These are phyloP conservation scores for Pedicia rivosa DNA, from an alignment of 2,888 invertebrate species.

Conservation along the genomic window DNA sequence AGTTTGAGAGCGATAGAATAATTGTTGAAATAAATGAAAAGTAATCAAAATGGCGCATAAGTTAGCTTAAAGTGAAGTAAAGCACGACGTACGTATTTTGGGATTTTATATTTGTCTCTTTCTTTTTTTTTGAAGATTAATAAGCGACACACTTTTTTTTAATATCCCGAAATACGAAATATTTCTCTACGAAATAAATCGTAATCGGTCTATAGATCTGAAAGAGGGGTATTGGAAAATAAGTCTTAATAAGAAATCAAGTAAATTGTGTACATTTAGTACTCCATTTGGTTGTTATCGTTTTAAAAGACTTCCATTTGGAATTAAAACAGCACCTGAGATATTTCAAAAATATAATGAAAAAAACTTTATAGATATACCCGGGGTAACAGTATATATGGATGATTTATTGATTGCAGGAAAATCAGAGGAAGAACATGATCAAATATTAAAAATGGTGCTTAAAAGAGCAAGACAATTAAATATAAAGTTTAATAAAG, in stretches of 20 bases:
- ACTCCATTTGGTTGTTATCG: constrained; percentile 10
- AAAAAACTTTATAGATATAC: constrained; percentile 13
- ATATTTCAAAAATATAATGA: constrained; percentile 12
- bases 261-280: constrained; percentile 18
- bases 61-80: too few species aligned
- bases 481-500: constrained; percentile 18
- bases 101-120: too few species aligned
- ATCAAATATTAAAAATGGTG: constrained; percentile 14
- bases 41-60: too few species aligned
- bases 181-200: too few species aligned
- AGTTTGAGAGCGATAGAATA: too few species aligned
- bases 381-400: constrained; percentile 18
- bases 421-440: constrained; percentile 12
- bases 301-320: constrained; percentile 14
- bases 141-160: too few species aligned
- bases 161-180: too few species aligned
- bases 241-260: constrained; percentile 17
- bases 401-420: constrained; percentile 16
- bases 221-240: constrained; percentile 13
- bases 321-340: constrained; percentile 15
- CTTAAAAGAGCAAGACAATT: constrained; percentile 14
- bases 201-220: constrained; percentile 12
- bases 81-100: too few species aligned
- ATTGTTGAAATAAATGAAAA: too few species aligned
- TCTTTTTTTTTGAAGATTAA: too few species aligned